phyloP scores from a whole-genome alignment of 1,140 invertebrate genomes.

The Solenopsis fugax region DNA sequence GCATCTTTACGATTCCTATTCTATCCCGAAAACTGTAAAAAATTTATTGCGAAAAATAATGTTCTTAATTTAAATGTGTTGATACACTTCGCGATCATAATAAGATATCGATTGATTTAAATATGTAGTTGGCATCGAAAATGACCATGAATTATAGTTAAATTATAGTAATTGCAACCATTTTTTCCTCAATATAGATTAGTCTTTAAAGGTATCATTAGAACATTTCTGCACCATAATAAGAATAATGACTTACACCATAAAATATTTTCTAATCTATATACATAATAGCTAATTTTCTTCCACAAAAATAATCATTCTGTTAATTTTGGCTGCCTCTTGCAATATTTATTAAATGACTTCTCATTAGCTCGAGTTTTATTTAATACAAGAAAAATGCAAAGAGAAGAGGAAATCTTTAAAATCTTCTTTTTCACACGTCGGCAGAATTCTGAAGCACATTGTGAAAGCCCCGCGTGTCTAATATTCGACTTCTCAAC shows the following conservation, averaged over 20 bases:
- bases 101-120: too few species aligned
- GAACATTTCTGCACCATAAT: neutral
- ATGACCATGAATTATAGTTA: too few species aligned
- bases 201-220: neutral
- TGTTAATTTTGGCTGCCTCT: neutral
- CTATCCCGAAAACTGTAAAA: too few species aligned
- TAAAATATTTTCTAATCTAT: conserved; percentile 1
- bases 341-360: neutral
- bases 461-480: conserved; percentile 15
- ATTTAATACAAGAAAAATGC: neutral
- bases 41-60: too few species aligned
- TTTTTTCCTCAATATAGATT: too few species aligned
- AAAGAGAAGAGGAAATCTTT: neutral
- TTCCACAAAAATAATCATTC: neutral
- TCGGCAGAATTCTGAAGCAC: neutral
- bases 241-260: neutral
- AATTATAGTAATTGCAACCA: too few species aligned
- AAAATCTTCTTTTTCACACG: neutral
- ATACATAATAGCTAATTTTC: neutral
- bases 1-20: too few species aligned
- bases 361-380: neutral
- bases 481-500: neutral
- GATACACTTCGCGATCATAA: too few species aligned
- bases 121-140: too few species aligned
- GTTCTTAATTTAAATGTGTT: too few species aligned